Base-by-base conservation (phyloP, 2,113 vertebrate species). In the Sarotherodon lohbergeri region DNA sequence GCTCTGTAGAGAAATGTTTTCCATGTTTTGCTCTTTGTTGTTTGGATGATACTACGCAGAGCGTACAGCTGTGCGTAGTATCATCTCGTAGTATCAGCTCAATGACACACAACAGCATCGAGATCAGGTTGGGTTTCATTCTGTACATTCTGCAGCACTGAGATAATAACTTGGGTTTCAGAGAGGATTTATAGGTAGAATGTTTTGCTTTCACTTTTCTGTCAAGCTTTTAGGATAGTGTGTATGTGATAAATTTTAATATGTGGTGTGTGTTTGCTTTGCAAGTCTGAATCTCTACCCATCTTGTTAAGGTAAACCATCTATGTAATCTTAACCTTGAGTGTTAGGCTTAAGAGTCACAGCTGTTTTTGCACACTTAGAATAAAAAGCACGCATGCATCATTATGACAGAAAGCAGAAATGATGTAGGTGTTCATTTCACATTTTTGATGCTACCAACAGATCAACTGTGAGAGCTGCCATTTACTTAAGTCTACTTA, bases 121-220 rank as follows among this genome's bases (percentile, higher is more conserved):
- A 50, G 36, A 79, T 90, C 84, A 80, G 50, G 22, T 73, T 14
- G n/a, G 6, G 34, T 63, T 83, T 83, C 89, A 93, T 86, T 90
- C 89, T 68, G 46, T 36, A 73, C 90, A 90, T 95, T 93, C 85
- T 87, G 52, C 7, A 80, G 82, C 43, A 22, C 24, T 68, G 68
- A 88, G 84, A 24, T 84, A 50, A 84, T 78, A 43, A 81, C 54
- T 32, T 29, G 63, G 73, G 80, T 68, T 84, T 81, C 39, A 19
- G 2, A 17, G n/a, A 57, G 16, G 52, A 86, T 48, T 55, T 36
- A 50, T 52, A 48, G 43, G 71, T 29, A 50, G 73, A 71, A 80
- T 43, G 41, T 13, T 86, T 78, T 66, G 17, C 59, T 63, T 63
- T n/a, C 59, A 63, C 59, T 63, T 63, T 63, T 63, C 9, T 63